Base-by-base conservation (phyloP, 2,888 invertebrate genomes). In the Ceratothoa steindachneri region DNA sequence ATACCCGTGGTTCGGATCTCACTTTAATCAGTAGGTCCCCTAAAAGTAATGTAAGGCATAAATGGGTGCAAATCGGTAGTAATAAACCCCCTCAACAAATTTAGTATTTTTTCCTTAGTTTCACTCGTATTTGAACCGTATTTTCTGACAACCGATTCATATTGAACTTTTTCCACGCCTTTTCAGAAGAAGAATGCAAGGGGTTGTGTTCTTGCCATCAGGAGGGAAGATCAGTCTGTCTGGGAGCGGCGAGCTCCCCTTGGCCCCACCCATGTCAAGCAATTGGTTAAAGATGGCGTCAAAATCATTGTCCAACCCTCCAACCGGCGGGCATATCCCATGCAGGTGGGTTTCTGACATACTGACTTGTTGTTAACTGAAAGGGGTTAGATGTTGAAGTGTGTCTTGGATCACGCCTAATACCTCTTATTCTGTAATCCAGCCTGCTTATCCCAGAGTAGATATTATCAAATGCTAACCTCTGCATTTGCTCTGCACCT, bases 231-330 rank as follows among this genome's bases (percentile, higher is more conserved):
- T 85, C 95, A 95, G 84, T 93, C 94, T 82, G 94, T 96, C 83
- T 96, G 95, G 95, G 95, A 96, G 84, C 86, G 99, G 79, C 87
- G 99, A 76, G 98, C 99, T 0, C 96, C 99, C 0, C 90, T 99
- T 80, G 91, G 95, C 0, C 99, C 99, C 0, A 85, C 88, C 28
- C 97, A 98, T 83, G 97, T 99, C 5, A 90, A 91, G 81, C 90
- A 92, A 80, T 86, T 99, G 81, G 92, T 94, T 27, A 89, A 91
- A 80, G 88, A 90, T 81, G 95, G 96, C 1, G 91, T 97, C 60
- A 93, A 93, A 84, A 97, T 99, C 67, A 91, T 99, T 67, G 96
- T 99, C 0, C 99, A 99, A 83, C 98, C 99, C 0, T 97, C 97
- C 73, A 99, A 99, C 84, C 87, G 99, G 80, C 87, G 99, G 67